Percentiles rank a stretch among this genome's conserved stretches.
These are phyloP conservation scores for Erpornis zantholeuca DNA, from an alignment of 2,113 vertebrate genomes.

Conservation along the genomic window DNA sequence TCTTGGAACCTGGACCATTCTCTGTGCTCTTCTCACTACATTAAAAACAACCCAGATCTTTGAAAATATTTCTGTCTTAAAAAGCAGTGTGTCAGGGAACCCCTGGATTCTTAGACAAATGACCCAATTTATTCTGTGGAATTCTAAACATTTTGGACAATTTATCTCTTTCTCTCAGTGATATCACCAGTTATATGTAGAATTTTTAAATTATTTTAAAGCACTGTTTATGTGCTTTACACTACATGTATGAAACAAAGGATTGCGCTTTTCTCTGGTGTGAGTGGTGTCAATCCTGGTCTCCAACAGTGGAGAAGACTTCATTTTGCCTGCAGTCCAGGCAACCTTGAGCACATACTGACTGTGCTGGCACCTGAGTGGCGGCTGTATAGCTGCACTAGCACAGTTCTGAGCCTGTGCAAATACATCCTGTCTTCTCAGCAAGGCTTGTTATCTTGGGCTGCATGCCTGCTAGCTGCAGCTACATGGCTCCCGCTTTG, in stretches of 20 bases:
- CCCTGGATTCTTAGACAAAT: neutral
- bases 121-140: neutral
- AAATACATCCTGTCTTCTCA: neutral
- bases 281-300: neutral
- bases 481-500: neutral
- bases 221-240: rapidly evolving
- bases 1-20: neutral
- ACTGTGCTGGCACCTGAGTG: neutral
- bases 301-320: neutral
- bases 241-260: rapidly evolving
- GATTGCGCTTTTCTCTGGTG: neutral
- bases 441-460: neutral
- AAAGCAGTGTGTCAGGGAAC: neutral
- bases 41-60: neutral
- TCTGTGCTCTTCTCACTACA: neutral
- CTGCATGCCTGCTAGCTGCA: neutral
- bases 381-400: neutral
- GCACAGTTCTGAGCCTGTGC: neutral
- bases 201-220: neutral
- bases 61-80: neutral
- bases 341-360: rapidly evolving
- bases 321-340: neutral
- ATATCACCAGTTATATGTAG: neutral
- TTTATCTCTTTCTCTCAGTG: neutral
- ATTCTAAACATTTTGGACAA: neutral